These are phyloP conservation scores for Philopedon plagiatum DNA, from an alignment of 2,888 invertebrate species.

Conservation along the genomic window DNA sequence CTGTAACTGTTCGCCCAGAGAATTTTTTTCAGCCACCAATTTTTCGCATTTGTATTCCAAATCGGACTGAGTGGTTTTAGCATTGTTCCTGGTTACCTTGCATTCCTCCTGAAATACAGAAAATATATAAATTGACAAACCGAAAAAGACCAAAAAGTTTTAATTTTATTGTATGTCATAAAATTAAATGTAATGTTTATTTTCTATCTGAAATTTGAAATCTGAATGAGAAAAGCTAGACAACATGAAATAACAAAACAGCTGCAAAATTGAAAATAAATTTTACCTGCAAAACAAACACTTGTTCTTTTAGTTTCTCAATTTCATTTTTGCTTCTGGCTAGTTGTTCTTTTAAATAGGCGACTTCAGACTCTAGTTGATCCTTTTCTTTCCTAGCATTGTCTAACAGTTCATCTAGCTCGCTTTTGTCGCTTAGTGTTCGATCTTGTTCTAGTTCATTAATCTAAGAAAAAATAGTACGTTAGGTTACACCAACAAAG, in stretches of 20 bases:
- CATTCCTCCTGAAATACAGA: slow-evolving; percentile 80
- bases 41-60: slow-evolving; percentile 86
- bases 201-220: no score
- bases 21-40: slow-evolving; percentile 80
- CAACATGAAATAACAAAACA: no score
- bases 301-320: slow-evolving; percentile 76
- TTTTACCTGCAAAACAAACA: slow-evolving; percentile 72
- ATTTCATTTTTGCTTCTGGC: slow-evolving; percentile 80
- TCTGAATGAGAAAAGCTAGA: no score
- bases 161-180: no score
- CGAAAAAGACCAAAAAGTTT: neutral
- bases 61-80: slow-evolving; percentile 88
- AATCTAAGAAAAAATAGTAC: slow-evolving; percentile 67
- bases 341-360: slow-evolving; percentile 78
- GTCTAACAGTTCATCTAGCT: slow-evolving; percentile 80
- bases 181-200: no score
- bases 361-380: slow-evolving; percentile 77
- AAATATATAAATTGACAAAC: neutral
- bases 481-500: no score
- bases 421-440: slow-evolving; percentile 79
- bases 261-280: no score
- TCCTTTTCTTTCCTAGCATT: slow-evolving; percentile 82
- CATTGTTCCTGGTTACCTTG: slow-evolving; percentile 85
- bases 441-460: slow-evolving; percentile 79
- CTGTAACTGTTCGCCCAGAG: slow-evolving; percentile 80